phyloP scores from a whole-genome alignment of 2,113 vertebrate genomes.

The Globicephala melas region DNA sequence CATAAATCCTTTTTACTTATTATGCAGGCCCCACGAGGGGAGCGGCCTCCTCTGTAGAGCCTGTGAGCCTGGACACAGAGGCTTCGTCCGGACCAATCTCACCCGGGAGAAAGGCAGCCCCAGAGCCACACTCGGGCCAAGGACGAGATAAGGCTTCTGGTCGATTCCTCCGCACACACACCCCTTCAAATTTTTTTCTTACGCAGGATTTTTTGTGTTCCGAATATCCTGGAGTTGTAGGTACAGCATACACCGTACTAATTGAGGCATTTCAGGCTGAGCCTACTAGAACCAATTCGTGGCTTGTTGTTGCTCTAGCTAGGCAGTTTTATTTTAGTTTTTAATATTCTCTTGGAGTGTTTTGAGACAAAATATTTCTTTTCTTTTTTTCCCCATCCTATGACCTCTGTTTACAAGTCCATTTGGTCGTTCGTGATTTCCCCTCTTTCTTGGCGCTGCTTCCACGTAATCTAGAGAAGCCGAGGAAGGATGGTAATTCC shows the following conservation, averaged over 20 bases:
- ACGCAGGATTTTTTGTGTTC: background rate
- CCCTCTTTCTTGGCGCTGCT: background rate
- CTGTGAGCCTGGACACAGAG: fast-evolving
- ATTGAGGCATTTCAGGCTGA: background rate
- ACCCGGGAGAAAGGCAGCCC: fast-evolving
- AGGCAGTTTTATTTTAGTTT: background rate
- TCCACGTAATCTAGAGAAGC: background rate
- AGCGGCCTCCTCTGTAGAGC: background rate
- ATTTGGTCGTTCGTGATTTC: background rate
- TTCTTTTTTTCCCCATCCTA: background rate
- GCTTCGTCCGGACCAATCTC: background rate
- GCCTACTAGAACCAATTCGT: background rate
- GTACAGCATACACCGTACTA: background rate
- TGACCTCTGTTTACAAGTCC: background rate
- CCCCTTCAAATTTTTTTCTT: background rate
- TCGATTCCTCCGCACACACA: background rate
- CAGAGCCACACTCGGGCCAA: background rate
- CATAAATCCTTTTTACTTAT: background rate
- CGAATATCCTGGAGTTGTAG: background rate
- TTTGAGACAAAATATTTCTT: background rate
- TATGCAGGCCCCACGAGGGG: background rate
- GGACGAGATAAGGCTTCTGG: background rate
- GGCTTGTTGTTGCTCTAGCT: background rate
- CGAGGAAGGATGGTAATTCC: background rate
- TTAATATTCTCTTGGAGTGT: background rate